These are phyloP conservation scores for Knipowitschia caucasica DNA, from an alignment of 2,797 vertebrate species.

Conservation along the genomic window DNA sequence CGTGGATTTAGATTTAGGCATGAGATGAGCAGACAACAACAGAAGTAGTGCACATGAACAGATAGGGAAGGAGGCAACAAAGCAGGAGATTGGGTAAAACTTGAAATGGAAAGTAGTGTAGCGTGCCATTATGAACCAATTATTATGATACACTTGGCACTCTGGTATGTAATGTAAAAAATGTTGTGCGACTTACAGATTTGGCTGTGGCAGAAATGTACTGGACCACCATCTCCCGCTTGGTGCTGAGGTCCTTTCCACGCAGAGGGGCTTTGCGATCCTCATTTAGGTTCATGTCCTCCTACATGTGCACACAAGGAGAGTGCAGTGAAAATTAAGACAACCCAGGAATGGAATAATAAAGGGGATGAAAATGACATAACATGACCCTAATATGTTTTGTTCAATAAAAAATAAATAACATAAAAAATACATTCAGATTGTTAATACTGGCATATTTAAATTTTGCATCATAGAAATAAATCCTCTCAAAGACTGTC, in stretches of 20 bases:
- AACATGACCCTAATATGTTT: too few species aligned
- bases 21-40: constrained; percentile 28
- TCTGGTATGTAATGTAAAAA: constrained; percentile 12
- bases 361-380: too few species aligned
- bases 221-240: constrained; percentile 97
- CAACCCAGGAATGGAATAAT: too few species aligned
- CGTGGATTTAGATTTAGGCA: constrained; percentile 61
- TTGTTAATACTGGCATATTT: too few species aligned
- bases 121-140: constrained; percentile 43
- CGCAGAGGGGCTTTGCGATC: constrained; percentile 93
- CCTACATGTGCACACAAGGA: constrained; percentile 70
- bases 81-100: constrained; percentile 55
- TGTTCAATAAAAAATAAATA: too few species aligned
- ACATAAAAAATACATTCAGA: too few species aligned
- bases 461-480: too few species aligned
- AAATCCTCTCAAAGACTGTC: too few species aligned
- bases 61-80: constrained; percentile 51
- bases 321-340: neutral
- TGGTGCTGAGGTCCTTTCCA: constrained; percentile 91
- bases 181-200: constrained; percentile 85
- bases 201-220: constrained; percentile 98
- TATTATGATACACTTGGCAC: constrained; percentile 18
- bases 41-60: constrained; percentile 27
- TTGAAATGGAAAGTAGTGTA: constrained; percentile 44
- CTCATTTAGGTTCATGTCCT: constrained; percentile 99